Evolutionary conservation across 2,113 vertebrate genomes (phyloP).

Genomic region (Zapornia atra): DNA sequence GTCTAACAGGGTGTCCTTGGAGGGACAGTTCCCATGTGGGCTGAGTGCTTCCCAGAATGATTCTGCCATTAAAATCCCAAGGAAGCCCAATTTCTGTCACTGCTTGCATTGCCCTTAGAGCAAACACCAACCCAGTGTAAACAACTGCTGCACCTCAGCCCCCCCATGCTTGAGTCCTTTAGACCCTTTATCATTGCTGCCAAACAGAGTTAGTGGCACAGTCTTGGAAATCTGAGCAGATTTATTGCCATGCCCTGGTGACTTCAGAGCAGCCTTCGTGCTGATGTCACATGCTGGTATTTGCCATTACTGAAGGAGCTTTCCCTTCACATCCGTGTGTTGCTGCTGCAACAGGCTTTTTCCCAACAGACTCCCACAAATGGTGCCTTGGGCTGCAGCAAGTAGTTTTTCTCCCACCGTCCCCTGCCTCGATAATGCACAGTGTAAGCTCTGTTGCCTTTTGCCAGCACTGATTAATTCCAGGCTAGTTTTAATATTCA

Average conservation of each 20-base stretch:
- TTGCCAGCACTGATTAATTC: constrained; percentile 46
- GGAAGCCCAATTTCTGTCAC: background rate
- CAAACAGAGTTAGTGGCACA: background rate
- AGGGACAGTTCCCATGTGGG: background rate
- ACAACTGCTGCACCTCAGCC: background rate
- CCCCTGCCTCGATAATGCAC: background rate
- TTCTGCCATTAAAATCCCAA: background rate
- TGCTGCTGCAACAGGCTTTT: background rate
- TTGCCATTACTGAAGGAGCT: rapidly evolving
- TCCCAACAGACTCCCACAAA: background rate
- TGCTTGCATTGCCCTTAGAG: background rate
- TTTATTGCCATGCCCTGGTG: rapidly evolving
- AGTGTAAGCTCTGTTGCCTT: constrained; percentile 12
- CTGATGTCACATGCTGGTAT: background rate
- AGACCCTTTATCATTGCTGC: background rate
- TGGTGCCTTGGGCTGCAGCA: background rate
- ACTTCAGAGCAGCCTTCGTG: background rate
- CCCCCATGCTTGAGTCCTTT: rapidly evolving
- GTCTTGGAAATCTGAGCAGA: background rate
- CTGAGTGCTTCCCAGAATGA: background rate
- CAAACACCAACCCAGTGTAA: rapidly evolving
- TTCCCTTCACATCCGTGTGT: background rate
- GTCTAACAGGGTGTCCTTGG: background rate
- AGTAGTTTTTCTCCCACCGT: background rate
- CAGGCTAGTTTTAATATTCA: constrained; percentile 40